These are phyloP conservation scores for Diorhabda sublineata DNA, from an alignment of 1,140 invertebrate species.

Conservation along the genomic window DNA sequence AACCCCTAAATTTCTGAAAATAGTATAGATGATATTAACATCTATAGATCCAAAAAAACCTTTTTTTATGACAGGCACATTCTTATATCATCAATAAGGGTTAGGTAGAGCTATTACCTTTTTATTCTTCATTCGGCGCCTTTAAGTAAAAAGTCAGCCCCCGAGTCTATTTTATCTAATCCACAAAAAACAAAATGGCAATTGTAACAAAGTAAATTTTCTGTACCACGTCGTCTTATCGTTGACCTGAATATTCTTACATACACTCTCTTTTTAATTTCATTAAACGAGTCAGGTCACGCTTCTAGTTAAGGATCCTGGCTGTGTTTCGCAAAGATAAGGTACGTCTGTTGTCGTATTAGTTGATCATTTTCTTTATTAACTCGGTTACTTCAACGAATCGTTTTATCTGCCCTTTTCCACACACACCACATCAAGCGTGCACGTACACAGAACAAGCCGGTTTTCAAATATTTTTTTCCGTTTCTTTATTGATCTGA, in stretches of 20 bases:
- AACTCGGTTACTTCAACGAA: background rate
- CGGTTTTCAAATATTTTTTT: no score
- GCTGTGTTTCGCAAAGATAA: background rate
- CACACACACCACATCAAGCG: background rate
- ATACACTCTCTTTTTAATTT: conserved; percentile 1
- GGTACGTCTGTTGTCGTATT: background rate
- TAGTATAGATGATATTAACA: no score
- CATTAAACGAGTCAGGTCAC: background rate
- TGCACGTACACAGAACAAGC: background rate
- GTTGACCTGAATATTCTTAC: conserved; percentile 1
- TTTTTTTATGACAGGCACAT: no score
- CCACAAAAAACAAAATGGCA: no score
- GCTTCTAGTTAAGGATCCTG: background rate
- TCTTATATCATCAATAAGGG: no score
- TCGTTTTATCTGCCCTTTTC: background rate
- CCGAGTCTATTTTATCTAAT: no score
- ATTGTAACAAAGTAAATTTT: background rate
- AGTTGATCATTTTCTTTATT: conserved; percentile 1
- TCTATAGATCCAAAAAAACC: no score
- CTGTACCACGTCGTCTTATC: background rate
- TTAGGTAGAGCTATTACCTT: no score
- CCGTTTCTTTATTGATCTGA: no score
- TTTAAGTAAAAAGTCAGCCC: no score
- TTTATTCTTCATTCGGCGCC: no score
- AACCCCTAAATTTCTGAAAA: no score